These are phyloP conservation scores for Percina caprodes DNA, from an alignment of 2,113 vertebrate genomes.

Conservation along the genomic window DNA sequence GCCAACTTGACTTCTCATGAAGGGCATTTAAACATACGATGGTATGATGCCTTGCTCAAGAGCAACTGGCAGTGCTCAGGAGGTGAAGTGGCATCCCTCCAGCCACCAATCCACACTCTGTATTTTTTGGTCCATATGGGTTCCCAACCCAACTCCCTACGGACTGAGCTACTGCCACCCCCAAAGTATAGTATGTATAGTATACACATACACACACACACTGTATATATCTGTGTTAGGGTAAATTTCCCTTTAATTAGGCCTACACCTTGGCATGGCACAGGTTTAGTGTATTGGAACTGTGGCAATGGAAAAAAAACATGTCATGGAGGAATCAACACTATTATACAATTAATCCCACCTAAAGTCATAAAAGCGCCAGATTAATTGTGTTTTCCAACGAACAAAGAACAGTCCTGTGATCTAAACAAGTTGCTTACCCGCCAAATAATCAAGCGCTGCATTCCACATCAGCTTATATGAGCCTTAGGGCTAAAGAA, in stretches of 20 bases:
- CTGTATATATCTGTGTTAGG: not conserved
- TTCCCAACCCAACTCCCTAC: no score
- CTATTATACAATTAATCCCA: constrained; percentile 61
- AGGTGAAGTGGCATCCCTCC: no score
- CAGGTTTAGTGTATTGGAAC: constrained; percentile 7
- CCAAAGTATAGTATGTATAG: no score
- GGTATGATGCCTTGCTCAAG: no score
- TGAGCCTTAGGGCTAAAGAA: constrained; percentile 62
- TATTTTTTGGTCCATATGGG: no score
- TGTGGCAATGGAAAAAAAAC: constrained; percentile 40
- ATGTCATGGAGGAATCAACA: constrained; percentile 42
- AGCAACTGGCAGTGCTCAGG: no score
- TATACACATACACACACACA: no score
- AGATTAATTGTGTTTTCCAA: constrained; percentile 67
- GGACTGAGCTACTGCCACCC: no score
- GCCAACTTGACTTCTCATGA: not conserved
- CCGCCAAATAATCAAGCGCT: constrained; percentile 65
- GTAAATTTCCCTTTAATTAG: not conserved
- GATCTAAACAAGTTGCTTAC: constrained; percentile 73
- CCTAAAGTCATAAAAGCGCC: constrained; percentile 64
- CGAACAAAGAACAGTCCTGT: constrained; percentile 70
- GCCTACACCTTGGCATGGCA: not conserved
- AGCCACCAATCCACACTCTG: no score
- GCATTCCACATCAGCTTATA: constrained; percentile 81
- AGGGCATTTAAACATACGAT: not conserved